Evolutionary conservation across 2,113 vertebrate genomes (phyloP).

Genomic region (Microtus montanus): DNA sequence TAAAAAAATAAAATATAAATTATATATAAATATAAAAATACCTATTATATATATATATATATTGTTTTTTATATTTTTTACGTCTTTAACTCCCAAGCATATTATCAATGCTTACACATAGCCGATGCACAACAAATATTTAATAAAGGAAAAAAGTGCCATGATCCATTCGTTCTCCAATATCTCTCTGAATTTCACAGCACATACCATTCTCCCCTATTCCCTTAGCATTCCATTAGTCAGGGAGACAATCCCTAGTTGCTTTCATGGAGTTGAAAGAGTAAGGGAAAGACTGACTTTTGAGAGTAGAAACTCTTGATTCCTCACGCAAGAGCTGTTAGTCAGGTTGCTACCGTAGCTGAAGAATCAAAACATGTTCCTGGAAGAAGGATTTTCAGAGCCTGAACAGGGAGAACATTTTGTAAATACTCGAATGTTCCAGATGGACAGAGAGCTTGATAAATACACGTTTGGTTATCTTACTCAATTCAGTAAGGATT

Average conservation of each 20-base stretch:
- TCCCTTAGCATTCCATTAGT: slow-evolving; percentile 18
- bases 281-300: slow-evolving; percentile 19
- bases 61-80: neutral
- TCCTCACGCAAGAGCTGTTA: slow-evolving; percentile 2
- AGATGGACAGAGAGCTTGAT: slow-evolving; percentile 61
- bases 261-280: slow-evolving; percentile 38
- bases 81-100: slow-evolving; percentile 26
- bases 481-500: slow-evolving; percentile 66
- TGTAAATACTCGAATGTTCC: slow-evolving; percentile 62
- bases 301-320: slow-evolving; percentile 40
- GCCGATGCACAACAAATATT: slow-evolving; percentile 47
- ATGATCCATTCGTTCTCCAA: neutral
- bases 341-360: slow-evolving; percentile 44
- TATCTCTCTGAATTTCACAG: neutral
- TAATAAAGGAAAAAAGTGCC: slow-evolving; percentile 35
- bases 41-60: neutral
- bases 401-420: slow-evolving; percentile 62
- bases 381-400: slow-evolving; percentile 55
- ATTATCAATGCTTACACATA: neutral
- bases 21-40: neutral
- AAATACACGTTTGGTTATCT: slow-evolving; percentile 64
- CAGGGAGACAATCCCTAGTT: neutral
- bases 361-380: slow-evolving; percentile 68
- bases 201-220: neutral
- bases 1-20: neutral